These are phyloP conservation scores for Cheirogaleus medius DNA, from an alignment of 2,113 vertebrate species.

Conservation along the genomic window DNA sequence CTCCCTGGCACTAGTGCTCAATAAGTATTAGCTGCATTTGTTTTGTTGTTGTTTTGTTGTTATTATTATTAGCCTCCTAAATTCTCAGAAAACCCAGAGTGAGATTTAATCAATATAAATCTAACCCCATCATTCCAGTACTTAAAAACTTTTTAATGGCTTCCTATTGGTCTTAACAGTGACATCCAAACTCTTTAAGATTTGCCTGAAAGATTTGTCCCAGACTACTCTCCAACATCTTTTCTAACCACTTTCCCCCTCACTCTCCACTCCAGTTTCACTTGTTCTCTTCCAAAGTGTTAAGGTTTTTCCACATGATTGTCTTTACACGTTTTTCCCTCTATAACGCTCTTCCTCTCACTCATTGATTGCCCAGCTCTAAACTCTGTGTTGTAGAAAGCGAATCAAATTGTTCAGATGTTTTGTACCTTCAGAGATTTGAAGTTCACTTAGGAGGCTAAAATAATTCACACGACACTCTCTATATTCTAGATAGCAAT, in stretches of 20 bases:
- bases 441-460: background rate
- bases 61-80: background rate
- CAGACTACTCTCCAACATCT: background rate
- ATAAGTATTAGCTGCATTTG: background rate
- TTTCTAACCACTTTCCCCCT: background rate
- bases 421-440: background rate
- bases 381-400: background rate
- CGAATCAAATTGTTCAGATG: slow-evolving; percentile 9
- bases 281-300: background rate
- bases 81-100: background rate
- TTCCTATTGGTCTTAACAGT: background rate
- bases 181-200: background rate
- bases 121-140: background rate
- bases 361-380: background rate
- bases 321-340: background rate
- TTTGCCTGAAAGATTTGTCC: background rate
- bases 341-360: background rate
- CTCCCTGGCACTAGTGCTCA: background rate
- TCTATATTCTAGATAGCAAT: background rate
- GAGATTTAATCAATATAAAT: background rate
- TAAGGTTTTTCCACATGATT: background rate
- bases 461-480: background rate
- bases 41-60: background rate
- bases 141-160: background rate
- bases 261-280: background rate